phyloP scores from a whole-genome alignment of 1,140 invertebrate species.

The Andrena cerasifolii region DNA sequence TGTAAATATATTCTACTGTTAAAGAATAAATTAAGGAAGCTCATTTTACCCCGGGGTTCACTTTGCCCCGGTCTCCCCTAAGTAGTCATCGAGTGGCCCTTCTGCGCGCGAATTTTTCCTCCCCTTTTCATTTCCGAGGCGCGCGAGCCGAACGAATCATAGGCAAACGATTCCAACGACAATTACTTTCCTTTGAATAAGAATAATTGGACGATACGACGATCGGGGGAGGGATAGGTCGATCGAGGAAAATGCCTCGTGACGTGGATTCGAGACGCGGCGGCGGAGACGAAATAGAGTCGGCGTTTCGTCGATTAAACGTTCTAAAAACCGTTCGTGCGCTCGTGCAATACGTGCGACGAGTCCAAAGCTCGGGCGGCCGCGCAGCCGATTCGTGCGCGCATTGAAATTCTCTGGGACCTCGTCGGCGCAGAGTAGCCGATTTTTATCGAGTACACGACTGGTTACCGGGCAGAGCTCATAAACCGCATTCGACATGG shows the following conservation, averaged over 20 bases:
- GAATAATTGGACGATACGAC: no score
- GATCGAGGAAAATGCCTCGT: not conserved
- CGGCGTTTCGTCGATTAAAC: conserved; percentile 43
- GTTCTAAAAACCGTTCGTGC: conserved; percentile 56
- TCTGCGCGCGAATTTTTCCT: not conserved
- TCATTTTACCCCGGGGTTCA: no score
- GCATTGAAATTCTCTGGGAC: conserved; percentile 67
- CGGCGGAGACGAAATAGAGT: conserved; percentile 37
- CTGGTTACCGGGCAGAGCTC: conserved; percentile 53
- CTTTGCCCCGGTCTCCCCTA: not conserved
- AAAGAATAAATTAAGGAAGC: no score
- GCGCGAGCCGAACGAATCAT: no score
- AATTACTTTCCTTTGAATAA: no score
- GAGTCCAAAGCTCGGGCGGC: conserved; percentile 47
- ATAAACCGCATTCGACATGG: conserved; percentile 66
- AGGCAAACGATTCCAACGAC: no score
- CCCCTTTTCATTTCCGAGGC: not conserved
- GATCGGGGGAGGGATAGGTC: not conserved
- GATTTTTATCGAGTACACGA: conserved; percentile 68
- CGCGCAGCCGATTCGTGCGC: conserved; percentile 49
- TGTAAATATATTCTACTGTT: no score
- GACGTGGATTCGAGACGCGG: not conserved
- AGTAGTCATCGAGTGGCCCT: conserved; percentile 1
- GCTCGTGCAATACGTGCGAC: conserved; percentile 60
- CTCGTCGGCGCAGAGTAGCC: conserved; percentile 54